These are phyloP conservation scores for Petrophora chlorosata DNA, from an alignment of 2,888 invertebrate species.

Conservation along the genomic window DNA sequence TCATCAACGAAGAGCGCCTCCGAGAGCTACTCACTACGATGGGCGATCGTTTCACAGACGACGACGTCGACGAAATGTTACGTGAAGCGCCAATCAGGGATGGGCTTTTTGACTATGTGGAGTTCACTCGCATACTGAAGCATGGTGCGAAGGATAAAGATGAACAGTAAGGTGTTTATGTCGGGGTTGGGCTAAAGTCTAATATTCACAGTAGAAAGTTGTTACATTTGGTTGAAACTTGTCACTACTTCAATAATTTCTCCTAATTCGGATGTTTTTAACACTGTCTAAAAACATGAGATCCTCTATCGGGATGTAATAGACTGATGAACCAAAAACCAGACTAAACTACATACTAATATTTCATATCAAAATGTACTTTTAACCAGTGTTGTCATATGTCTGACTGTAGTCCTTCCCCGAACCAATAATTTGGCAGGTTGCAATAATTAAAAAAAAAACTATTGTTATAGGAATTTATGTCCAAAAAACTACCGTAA, in stretches of 20 bases:
- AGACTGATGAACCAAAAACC: background rate
- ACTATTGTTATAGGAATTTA: background rate
- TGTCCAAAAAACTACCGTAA: background rate
- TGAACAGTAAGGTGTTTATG: constrained; percentile 87
- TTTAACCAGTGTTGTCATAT: background rate
- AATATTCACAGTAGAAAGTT: too few species aligned
- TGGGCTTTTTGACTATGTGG: constrained; percentile 97
- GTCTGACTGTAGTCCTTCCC: constrained; percentile 3
- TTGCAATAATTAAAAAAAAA: background rate
- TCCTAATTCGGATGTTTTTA: background rate
- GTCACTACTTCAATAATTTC: background rate
- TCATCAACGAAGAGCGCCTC: constrained; percentile 96
- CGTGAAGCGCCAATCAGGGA: constrained; percentile 98
- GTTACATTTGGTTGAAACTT: too few species aligned
- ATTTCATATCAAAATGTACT: too few species aligned
- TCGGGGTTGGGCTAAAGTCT: constrained; percentile 4
- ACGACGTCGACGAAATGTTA: constrained; percentile 99
- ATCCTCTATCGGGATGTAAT: background rate
- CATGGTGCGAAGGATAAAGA: constrained; percentile 99
- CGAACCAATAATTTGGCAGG: constrained; percentile 8
- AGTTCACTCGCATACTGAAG: constrained; percentile 99
- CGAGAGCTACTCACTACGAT: constrained; percentile 97
- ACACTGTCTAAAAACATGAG: background rate
- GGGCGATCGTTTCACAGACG: constrained; percentile 98
- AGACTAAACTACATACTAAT: too few species aligned